Conservation (phyloP, 2,797 vertebrate species). For the Columba guinea region DNA sequence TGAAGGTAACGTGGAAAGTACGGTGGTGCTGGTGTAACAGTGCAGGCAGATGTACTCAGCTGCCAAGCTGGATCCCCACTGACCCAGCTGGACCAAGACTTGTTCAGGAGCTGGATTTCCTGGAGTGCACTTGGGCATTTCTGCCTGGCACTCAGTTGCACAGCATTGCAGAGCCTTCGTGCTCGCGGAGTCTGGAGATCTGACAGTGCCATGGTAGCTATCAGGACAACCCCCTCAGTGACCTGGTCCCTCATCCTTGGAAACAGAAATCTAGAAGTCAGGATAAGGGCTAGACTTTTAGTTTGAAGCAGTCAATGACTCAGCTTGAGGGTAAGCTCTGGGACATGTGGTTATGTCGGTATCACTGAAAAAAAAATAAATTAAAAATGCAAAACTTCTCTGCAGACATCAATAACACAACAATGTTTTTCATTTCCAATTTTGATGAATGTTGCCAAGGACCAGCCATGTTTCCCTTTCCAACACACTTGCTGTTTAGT, state of each 20-base stretch:
- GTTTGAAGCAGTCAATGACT: not conserved
- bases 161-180: not conserved
- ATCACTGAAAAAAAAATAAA: not conserved
- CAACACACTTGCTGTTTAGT: not conserved
- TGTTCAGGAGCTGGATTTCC: not conserved
- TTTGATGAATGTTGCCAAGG: not conserved
- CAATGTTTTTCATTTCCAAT: not conserved
- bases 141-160: not conserved
- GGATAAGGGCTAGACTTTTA: not conserved
- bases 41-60: not conserved
- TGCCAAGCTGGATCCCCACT: not conserved
- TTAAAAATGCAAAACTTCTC: not conserved
- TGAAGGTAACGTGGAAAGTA: not conserved
- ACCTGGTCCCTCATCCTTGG: not conserved
- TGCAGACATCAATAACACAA: not conserved
- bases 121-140: accelerated
- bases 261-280: not conserved
- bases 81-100: not conserved
- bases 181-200: not conserved
- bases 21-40: not conserved
- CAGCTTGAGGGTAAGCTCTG: not conserved
- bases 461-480: conserved; percentile 41
- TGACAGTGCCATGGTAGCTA: not conserved
- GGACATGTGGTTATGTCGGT: not conserved
- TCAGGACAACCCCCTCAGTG: not conserved